Evolutionary conservation across 2,888 invertebrate genomes (phyloP), one percentile per base, ranked within the genome.

Genomic region (Anthrax anthrax): DNA sequence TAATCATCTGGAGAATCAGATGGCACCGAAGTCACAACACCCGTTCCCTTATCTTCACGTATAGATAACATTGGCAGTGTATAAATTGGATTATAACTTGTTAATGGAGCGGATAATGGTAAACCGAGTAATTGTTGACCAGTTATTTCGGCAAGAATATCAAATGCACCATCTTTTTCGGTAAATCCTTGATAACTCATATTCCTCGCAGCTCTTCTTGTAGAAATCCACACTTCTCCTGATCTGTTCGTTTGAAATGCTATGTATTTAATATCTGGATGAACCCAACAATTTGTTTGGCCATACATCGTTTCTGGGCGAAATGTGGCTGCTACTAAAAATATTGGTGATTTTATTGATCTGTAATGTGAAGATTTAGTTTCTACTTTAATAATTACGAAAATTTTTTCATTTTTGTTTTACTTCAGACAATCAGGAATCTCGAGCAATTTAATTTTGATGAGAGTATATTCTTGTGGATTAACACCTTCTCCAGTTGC

Each of bases 241-340:
- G 74, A 70, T 38, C 72, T 74, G 14, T 74, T 72, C 1, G 81
- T 80, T 59, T 80, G 74, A 64, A 92, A 88, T 1, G 87, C 94
- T 53, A 96, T 79, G 62, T 97, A 97, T 54, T 78, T 80, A 62
- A 97, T 87, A 60, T 96, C 94, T 0, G 98, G 98, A 60, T 86
- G 85, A 4, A 98, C 67, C 95, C 97, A 98, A 65, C 96, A 97
- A 64, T 98, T 99, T 0, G 98, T 98, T 72, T 98, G 98, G 0
- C 98, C 98, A 62, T 96, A 99, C 97, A 98, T 97, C 1, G 98
- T 98, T 72, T 98, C 98, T 2, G 98, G 96, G 49, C 97, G 76
- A n/a, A 99, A 71, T 6, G 98, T 99, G 10, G 96, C 98, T 17
- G 96, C 96, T 13, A 98, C 94, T 50, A 98, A 72, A 42, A 52